These are phyloP conservation scores for Pararge aegeria DNA, from an alignment of 1,140 invertebrate species.

Conservation along the genomic window DNA sequence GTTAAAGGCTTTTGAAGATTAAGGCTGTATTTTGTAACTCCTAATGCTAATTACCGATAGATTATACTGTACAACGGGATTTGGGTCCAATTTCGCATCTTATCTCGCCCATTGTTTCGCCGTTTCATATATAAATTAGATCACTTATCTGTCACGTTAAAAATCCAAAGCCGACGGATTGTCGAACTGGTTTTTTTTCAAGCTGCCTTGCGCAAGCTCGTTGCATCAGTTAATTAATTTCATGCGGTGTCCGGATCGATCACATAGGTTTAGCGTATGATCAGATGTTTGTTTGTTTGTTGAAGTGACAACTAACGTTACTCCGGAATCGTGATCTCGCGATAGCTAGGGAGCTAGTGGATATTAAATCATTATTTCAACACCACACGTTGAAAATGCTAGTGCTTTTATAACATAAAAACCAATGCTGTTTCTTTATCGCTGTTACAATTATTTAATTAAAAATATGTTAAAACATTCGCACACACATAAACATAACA, in stretches of 20 bases:
- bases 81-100: conserved; percentile 17
- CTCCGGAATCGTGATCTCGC: conserved; percentile 28
- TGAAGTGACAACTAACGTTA: conserved; percentile 50
- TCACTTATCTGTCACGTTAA: conserved; percentile 26
- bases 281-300: conserved; percentile 54
- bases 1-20: too few species aligned
- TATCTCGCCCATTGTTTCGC: conserved; percentile 29
- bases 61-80: conserved; percentile 10
- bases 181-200: conserved; percentile 30
- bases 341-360: too few species aligned
- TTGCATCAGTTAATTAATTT: conserved; percentile 68
- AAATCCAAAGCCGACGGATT: conserved; percentile 27
- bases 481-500: too few species aligned
- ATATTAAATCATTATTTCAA: too few species aligned
- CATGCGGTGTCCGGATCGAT: conserved; percentile 58
- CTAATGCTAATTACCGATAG: conserved; percentile 17
- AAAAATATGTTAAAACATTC: too few species aligned
- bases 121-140: conserved; percentile 24
- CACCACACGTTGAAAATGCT: too few species aligned
- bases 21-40: not conserved
- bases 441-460: too few species aligned
- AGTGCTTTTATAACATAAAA: too few species aligned
- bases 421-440: too few species aligned
- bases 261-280: conserved; percentile 53
- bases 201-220: conserved; percentile 35